A percentile compares a stretch with the other conserved stretches of the same genome.
Evolutionary conservation across 2,888 invertebrate species (phyloP).

Genomic region (Sialis lutaria): DNA sequence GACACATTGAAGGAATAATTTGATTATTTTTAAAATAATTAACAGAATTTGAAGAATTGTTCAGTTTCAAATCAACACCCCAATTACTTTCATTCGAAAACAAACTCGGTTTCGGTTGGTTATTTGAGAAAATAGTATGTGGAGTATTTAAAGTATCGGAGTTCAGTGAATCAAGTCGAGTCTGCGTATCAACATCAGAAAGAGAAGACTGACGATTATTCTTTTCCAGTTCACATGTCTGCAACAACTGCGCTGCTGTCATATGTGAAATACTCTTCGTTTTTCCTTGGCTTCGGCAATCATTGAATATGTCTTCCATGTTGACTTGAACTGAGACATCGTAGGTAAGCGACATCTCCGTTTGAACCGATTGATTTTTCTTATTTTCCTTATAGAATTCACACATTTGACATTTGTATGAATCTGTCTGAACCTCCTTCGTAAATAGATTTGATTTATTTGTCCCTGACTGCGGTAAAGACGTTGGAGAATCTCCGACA

Average conservation of each 20-base stretch:
- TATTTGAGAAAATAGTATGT: too few relatives aligned
- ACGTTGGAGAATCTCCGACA: not conserved
- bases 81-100: too few relatives aligned
- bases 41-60: too few relatives aligned
- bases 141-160: too few relatives aligned
- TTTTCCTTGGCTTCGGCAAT: constrained; percentile 12
- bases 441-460: not conserved
- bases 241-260: constrained; percentile 24
- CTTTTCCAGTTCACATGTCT: constrained; percentile 1
- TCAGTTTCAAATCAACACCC: too few relatives aligned
- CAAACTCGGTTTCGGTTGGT: too few relatives aligned
- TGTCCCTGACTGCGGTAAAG: not conserved
- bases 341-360: constrained; percentile 9
- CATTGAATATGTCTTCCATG: constrained; percentile 13
- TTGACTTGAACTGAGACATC: constrained; percentile 21
- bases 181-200: too few relatives aligned
- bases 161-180: too few relatives aligned
- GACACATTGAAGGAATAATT: too few relatives aligned
- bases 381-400: too few relatives aligned
- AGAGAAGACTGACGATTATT: too few relatives aligned
- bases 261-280: constrained; percentile 11
- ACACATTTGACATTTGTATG: constrained; percentile 17
- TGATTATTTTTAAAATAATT: too few relatives aligned
- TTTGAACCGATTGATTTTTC: constrained; percentile 10
- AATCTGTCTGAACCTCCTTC: constrained; percentile 15